Conservation (phyloP, 2,888 invertebrate species). For the Antheraea assamensis region DNA sequence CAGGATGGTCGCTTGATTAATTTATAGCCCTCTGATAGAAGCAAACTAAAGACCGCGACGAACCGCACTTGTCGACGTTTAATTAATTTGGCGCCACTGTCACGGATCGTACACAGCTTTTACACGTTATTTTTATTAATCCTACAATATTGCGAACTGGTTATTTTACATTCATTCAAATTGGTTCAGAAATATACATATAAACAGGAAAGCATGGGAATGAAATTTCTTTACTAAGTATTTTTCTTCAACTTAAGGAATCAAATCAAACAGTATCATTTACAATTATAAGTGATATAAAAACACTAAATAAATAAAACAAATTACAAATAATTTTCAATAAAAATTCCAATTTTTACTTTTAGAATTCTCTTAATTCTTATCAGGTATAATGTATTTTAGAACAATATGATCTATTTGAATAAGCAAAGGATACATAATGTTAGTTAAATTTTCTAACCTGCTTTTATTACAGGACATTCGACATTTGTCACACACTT, state of each 20-base stretch:
- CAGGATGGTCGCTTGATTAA: not conserved
- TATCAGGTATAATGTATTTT: not conserved
- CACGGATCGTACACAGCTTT: not conserved
- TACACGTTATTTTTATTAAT: not conserved
- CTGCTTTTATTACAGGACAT: not conserved
- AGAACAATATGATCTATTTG: not conserved
- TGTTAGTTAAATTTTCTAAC: not conserved
- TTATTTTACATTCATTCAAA: not conserved
- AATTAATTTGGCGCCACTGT: slow-evolving; percentile 7
- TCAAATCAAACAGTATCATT: no score
- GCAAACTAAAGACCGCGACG: not conserved
- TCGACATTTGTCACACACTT: not conserved
- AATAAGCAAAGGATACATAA: not conserved
- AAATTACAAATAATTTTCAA: no score
- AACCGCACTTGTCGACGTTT: slow-evolving; percentile 1
- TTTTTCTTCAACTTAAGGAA: no score
- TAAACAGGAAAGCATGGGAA: no score
- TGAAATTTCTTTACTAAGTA: no score
- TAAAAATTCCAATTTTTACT: not conserved
- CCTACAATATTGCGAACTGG: not conserved
- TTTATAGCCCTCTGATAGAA: slow-evolving; percentile 8
- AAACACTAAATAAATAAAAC: no score
- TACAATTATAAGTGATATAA: no score
- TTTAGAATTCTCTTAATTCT: not conserved
- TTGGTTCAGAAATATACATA: not conserved